Conservation (phyloP, 53 echinoderm and acorn worm genomes). For the Luidia sarsii region DNA sequence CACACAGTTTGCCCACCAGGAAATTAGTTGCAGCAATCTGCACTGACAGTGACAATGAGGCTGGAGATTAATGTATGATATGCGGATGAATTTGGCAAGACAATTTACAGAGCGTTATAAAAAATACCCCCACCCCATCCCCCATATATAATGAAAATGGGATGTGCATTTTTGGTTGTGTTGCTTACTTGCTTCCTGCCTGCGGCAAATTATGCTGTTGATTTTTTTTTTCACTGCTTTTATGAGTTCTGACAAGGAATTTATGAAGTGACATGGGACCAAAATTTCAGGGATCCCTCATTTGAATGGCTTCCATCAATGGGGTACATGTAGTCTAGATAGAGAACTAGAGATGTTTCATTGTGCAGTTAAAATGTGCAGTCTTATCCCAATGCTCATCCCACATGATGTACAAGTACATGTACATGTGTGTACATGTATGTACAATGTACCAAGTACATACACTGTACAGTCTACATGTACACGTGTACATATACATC, state of each 20-base stretch:
- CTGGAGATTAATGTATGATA: conserved; percentile 23
- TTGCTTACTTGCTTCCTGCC: no score
- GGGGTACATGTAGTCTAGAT: neutral
- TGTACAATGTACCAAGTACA: neutral
- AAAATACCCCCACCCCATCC: neutral
- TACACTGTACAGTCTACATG: neutral
- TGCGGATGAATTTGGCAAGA: conserved; percentile 22
- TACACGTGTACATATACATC: neutral
- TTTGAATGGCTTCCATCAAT: neutral
- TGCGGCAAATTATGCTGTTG: no score
- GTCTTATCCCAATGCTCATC: no score
- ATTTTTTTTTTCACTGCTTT: no score
- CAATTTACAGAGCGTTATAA: conserved; percentile 9
- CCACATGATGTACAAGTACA: neutral
- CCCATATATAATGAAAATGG: no score
- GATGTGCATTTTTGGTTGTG: no score
- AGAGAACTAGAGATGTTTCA: no score
- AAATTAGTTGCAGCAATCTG: conserved; percentile 10
- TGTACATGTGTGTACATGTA: neutral
- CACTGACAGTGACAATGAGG: conserved; percentile 10
- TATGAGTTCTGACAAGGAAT: no score
- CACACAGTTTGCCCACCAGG: neutral
- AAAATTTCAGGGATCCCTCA: no score
- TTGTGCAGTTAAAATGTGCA: no score
- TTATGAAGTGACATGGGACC: neutral